phyloP scores from a whole-genome alignment of 2,888 invertebrate genomes.

The Habrosyne pyritoides region DNA sequence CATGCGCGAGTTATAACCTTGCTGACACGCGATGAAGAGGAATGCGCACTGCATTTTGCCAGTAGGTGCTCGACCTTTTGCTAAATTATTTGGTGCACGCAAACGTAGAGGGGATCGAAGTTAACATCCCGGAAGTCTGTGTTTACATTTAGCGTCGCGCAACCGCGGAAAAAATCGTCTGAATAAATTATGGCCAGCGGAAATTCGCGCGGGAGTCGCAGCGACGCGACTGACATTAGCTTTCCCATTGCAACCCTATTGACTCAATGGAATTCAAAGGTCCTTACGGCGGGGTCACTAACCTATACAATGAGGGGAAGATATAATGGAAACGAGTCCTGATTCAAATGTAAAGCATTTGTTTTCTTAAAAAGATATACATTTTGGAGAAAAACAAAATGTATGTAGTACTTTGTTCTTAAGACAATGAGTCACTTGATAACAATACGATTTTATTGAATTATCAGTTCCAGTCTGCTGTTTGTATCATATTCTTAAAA shows the following conservation, averaged over 20 bases:
- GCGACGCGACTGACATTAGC: neutral
- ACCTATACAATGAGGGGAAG: neutral
- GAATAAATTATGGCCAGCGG: neutral
- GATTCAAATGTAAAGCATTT: neutral
- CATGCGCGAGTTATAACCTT: conserved; percentile 65
- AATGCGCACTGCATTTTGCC: conserved; percentile 19
- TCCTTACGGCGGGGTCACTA: neutral
- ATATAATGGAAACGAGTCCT: neutral
- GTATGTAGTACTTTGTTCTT: neutral
- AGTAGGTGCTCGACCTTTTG: neutral
- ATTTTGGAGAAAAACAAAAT: neutral
- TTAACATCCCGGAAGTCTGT: neutral
- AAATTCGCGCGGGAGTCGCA: neutral
- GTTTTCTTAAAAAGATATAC: too few species aligned
- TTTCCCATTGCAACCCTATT: neutral
- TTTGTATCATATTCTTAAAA: too few species aligned
- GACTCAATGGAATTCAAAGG: neutral
- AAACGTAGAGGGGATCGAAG: neutral
- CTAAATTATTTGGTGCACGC: neutral
- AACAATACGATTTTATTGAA: too few species aligned
- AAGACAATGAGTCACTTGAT: too few species aligned
- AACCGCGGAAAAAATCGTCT: neutral
- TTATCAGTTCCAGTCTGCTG: too few species aligned
- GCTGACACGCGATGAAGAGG: conserved; percentile 27
- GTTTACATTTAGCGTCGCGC: neutral